phyloP scores from a whole-genome alignment of 2,113 vertebrate species.

The Onychostruthus taczanowskii region DNA sequence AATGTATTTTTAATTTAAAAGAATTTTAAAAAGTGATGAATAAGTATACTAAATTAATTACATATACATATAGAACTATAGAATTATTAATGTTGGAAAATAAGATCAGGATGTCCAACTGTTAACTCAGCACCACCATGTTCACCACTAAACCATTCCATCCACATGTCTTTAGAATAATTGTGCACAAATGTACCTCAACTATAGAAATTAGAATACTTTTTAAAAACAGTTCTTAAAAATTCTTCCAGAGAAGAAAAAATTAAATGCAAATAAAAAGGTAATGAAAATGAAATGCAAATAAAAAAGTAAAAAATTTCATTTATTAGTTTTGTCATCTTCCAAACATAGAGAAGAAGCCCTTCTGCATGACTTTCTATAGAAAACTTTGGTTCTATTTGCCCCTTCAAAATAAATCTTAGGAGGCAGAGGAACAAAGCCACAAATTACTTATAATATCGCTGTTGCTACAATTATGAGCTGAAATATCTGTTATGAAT shows the following conservation, averaged over 20 bases:
- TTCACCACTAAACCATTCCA: neutral
- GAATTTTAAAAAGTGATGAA: neutral
- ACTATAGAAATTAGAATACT: neutral
- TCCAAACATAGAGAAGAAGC: neutral
- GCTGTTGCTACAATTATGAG: neutral
- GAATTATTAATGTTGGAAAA: neutral
- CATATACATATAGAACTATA: neutral
- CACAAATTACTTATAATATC: neutral
- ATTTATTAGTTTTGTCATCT: neutral
- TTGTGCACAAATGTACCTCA: neutral
- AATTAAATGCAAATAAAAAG: neutral
- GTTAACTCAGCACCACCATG: neutral
- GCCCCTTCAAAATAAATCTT: neutral
- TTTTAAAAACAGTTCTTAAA: neutral
- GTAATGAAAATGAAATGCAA: neutral
- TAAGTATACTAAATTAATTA: neutral
- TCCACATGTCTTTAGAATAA: no score
- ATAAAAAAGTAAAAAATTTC: rapidly evolving
- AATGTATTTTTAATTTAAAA: neutral
- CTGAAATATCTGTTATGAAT: neutral
- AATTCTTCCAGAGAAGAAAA: neutral
- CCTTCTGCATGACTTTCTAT: neutral
- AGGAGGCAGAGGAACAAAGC: neutral
- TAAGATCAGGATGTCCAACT: no score
- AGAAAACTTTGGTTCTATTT: neutral